Evolutionary conservation across 2,797 vertebrate genomes (phyloP).

Genomic region (Acanthis flammea): DNA sequence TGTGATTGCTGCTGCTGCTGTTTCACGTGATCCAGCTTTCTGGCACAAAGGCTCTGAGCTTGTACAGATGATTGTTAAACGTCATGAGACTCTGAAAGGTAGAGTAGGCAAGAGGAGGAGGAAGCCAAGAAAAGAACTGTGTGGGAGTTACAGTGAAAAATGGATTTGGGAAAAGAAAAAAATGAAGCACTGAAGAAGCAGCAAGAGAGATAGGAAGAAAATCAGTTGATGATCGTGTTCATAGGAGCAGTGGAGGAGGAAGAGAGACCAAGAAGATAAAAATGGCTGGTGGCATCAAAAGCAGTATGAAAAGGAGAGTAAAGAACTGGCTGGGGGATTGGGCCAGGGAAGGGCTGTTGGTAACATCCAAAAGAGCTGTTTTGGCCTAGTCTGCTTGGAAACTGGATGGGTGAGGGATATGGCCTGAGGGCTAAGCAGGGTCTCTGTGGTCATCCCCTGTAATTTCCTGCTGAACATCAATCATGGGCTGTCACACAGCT

Average conservation of each 20-base stretch:
- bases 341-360: neutral
- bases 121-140: slow-evolving; percentile 49
- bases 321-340: neutral
- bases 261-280: slow-evolving; percentile 2
- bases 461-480: neutral
- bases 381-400: neutral
- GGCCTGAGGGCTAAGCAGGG: neutral
- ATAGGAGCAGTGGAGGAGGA: neutral
- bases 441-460: neutral
- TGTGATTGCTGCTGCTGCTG: slow-evolving; percentile 37
- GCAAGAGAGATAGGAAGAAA: neutral
- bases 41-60: slow-evolving; percentile 1
- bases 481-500: neutral
- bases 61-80: slow-evolving; percentile 41
- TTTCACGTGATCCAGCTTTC: slow-evolving; percentile 45
- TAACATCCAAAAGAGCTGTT: neutral
- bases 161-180: neutral
- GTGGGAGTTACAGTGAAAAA: slow-evolving; percentile 52
- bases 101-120: slow-evolving; percentile 60
- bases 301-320: neutral
- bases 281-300: neutral
- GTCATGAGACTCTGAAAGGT: slow-evolving; percentile 46
- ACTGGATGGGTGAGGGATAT: neutral
- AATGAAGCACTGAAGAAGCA: neutral
- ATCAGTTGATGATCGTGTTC: neutral